Percentiles rank a stretch among this genome's conserved stretches.
phyloP scores from a whole-genome alignment of 2,888 invertebrate species.

The Adelphocoris suturalis region DNA sequence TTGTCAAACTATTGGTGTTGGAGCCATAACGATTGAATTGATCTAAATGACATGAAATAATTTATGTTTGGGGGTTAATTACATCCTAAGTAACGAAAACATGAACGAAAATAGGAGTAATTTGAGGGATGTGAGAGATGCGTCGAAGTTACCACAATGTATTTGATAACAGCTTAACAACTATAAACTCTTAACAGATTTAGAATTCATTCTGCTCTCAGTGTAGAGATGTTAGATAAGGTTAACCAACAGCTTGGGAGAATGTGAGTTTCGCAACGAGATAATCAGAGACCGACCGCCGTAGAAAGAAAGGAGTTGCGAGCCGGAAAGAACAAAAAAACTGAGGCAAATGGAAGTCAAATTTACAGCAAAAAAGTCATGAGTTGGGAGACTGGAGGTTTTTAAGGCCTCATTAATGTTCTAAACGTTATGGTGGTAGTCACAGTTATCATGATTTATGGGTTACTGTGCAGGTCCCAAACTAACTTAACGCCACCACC shows the following conservation, averaged over 20 bases:
- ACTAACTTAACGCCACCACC: not conserved
- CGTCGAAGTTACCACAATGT: too few species aligned
- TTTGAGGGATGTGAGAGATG: too few species aligned
- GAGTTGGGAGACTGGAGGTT: not conserved
- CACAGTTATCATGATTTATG: slow-evolving; percentile 9
- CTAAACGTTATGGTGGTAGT: not conserved
- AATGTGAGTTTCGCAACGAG: slow-evolving; percentile 4
- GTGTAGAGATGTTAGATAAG: not conserved
- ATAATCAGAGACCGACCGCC: not conserved
- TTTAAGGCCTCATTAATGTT: not conserved
- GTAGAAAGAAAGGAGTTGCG: not conserved
- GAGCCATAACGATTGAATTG: too few species aligned
- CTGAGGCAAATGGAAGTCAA: not conserved
- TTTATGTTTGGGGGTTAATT: too few species aligned
- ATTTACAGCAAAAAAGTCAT: not conserved
- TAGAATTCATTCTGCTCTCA: not conserved
- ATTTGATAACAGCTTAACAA: too few species aligned
- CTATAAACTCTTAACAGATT: too few species aligned
- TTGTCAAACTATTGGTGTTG: too few species aligned
- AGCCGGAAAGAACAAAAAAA: not conserved
- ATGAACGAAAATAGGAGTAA: too few species aligned
- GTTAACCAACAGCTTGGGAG: not conserved
- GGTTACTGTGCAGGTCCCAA: not conserved
- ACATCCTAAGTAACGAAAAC: too few species aligned
- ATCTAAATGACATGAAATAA: too few species aligned